Percentiles rank a stretch among this genome's conserved stretches.
Evolutionary conservation across 2,113 vertebrate species (phyloP).

Genomic region (Anseranas semipalmata): DNA sequence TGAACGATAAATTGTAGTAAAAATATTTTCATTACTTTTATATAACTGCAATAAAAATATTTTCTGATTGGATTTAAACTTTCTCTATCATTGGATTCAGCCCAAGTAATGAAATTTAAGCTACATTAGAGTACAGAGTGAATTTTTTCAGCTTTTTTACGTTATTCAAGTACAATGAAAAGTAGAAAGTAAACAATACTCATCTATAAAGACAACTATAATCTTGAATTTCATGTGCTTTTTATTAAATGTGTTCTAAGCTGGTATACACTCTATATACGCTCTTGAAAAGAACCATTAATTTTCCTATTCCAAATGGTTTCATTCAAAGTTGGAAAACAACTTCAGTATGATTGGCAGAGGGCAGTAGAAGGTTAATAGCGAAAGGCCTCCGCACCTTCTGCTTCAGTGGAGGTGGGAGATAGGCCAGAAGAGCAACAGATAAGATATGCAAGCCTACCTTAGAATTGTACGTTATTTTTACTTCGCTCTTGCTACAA

Average conservation of each 20-base stretch:
- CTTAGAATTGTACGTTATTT: not conserved
- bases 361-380: not conserved
- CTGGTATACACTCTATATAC: not conserved
- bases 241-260: not conserved
- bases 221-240: not conserved
- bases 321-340: not conserved
- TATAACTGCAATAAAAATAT: not conserved
- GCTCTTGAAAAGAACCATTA: not conserved
- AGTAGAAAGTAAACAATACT: not conserved
- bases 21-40: not conserved
- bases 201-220: not conserved
- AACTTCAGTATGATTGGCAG: not conserved
- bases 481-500: not conserved
- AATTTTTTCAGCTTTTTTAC: not conserved
- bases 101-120: not conserved
- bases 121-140: not conserved
- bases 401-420: not conserved
- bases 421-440: not conserved
- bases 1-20: not conserved
- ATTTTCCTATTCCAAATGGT: not conserved
- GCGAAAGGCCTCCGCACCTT: not conserved
- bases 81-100: not conserved
- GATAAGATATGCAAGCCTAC: not conserved
- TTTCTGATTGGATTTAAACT: not conserved
- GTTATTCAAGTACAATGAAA: not conserved